Evolutionary conservation across 2,797 vertebrate genomes (phyloP).

Genomic region (Zenarchopterus dispar): DNA sequence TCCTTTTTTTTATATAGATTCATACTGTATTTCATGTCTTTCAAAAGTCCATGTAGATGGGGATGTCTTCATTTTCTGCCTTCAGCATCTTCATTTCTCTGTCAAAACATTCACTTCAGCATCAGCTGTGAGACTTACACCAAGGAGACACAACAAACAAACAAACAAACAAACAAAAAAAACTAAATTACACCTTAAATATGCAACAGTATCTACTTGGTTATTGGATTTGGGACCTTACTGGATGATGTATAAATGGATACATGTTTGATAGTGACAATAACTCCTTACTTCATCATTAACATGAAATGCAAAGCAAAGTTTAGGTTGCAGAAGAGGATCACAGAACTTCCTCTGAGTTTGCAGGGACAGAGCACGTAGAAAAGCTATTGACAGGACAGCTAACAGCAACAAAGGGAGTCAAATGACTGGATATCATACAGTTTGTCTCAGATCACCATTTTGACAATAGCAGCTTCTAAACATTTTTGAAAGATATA

Average conservation of each 20-base stretch:
- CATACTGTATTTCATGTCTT: constrained; percentile 53
- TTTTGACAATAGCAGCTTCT: constrained; percentile 89
- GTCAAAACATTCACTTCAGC: constrained; percentile 33
- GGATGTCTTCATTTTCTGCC: constrained; percentile 66
- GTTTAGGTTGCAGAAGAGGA: constrained; percentile 39
- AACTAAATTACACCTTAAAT: constrained; percentile 39
- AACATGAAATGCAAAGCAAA: constrained; percentile 51
- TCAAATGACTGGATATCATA: constrained; percentile 68
- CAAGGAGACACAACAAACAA: constrained; percentile 35
- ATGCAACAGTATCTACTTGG: constrained; percentile 26
- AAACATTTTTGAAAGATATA: constrained; percentile 75
- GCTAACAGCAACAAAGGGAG: constrained; percentile 70
- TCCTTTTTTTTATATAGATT: constrained; percentile 59
- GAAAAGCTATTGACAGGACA: constrained; percentile 63
- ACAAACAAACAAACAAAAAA: neutral
- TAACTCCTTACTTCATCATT: constrained; percentile 45
- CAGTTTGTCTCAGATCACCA: constrained; percentile 78
- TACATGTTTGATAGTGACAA: constrained; percentile 37
- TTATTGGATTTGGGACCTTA: constrained; percentile 28
- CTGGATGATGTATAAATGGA: constrained; percentile 30
- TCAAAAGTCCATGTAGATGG: constrained; percentile 45
- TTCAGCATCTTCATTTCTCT: constrained; percentile 41
- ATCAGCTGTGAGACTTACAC: constrained; percentile 42
- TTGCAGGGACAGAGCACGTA: constrained; percentile 48
- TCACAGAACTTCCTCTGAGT: constrained; percentile 5